Conservation (phyloP, 2,113 vertebrate genomes). For the Actenoides hombroni region DNA sequence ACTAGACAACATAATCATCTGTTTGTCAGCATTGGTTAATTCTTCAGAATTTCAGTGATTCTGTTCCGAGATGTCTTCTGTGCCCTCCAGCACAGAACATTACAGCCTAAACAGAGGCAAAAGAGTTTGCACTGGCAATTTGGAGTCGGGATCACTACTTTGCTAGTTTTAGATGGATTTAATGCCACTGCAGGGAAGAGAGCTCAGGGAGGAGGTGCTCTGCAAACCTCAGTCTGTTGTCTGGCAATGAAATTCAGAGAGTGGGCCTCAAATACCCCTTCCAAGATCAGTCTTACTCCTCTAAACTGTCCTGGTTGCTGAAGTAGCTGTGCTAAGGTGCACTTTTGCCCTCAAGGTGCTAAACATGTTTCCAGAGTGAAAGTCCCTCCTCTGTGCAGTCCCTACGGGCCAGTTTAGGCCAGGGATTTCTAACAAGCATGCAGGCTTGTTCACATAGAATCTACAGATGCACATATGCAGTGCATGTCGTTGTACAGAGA, state of each 20-base stretch:
- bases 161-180: background rate
- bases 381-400: background rate
- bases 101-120: background rate
- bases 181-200: background rate
- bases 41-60: background rate
- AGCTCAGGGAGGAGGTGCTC: background rate
- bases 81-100: background rate
- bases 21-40: background rate
- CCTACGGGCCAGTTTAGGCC: background rate
- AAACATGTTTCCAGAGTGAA: background rate
- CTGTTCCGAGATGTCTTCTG: background rate
- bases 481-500: rapidly evolving
- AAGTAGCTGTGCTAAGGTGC: background rate
- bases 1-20: background rate
- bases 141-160: background rate
- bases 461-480: background rate
- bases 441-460: background rate
- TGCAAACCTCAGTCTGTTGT: background rate
- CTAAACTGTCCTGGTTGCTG: background rate
- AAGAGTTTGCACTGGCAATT: background rate
- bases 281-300: background rate
- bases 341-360: background rate
- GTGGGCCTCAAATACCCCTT: background rate
- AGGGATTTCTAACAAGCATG: background rate
- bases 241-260: background rate